These are phyloP conservation scores for Petrosia ficiformis DNA, from an alignment of 37 sponge, comb jelly and placozoan genomes.

Conservation along the genomic window DNA sequence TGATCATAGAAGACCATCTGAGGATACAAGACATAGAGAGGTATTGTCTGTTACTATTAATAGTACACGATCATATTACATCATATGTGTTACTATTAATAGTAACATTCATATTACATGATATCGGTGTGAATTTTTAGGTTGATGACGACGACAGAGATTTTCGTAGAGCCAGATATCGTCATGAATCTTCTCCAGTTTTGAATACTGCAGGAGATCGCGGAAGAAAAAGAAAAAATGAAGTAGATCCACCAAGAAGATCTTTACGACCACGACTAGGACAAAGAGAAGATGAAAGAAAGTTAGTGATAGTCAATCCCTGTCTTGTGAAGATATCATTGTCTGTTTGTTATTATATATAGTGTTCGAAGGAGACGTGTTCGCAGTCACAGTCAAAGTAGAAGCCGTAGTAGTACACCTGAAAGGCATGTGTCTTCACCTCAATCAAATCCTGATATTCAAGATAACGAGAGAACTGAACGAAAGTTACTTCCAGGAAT, in stretches of 20 bases:
- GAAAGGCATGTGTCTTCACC: background rate
- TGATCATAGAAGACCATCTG: conserved; percentile 27
- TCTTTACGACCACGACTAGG: conserved; percentile 35
- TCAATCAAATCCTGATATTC: background rate
- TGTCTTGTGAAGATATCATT: background rate
- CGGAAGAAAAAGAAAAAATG: conserved; percentile 7
- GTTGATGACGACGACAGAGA: conserved; percentile 90
- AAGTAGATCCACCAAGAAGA: conserved; percentile 2
- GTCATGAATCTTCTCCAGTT: background rate
- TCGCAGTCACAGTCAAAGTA: conserved; percentile 13
- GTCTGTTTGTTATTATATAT: conserved; percentile 1
- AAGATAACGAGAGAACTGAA: background rate
- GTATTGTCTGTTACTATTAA: too few species aligned
- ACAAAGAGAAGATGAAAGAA: conserved; percentile 17
- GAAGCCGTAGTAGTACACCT: conserved; percentile 23
- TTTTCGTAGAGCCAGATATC: conserved; percentile 59
- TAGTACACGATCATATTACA: too few species aligned
- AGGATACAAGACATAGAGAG: conserved; percentile 55
- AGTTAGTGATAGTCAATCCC: conserved; percentile 11
- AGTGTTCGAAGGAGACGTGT: too few species aligned
- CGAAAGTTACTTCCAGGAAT: background rate
- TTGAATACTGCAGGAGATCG: background rate
- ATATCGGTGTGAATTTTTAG: too few species aligned
- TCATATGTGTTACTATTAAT: background rate
- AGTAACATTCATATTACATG: too few species aligned